Percentiles rank a stretch among this genome's conserved stretches.
Conservation (phyloP, 2,888 invertebrate species). For the Diarsia dahlii region DNA sequence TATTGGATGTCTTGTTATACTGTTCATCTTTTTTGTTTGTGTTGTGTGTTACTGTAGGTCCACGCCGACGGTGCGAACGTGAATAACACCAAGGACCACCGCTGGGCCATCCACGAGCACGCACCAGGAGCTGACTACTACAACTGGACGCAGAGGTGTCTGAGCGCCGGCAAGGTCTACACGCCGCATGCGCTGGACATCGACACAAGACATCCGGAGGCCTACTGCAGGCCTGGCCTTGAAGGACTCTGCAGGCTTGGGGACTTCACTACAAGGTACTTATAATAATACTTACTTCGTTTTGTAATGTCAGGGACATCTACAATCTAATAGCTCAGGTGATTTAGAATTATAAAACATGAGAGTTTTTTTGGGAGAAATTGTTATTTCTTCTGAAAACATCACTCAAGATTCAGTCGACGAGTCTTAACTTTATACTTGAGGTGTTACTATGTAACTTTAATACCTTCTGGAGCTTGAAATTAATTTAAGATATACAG, state of each 20-base stretch:
- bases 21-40: background rate
- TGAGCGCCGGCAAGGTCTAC: slow-evolving; percentile 93
- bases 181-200: slow-evolving; percentile 94
- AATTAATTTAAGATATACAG: background rate
- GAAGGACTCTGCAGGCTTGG: slow-evolving; percentile 94
- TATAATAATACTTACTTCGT: no score
- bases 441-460: background rate
- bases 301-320: background rate
- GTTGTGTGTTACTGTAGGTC: slow-evolving; percentile 86
- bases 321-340: background rate
- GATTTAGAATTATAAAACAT: background rate
- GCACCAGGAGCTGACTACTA: slow-evolving; percentile 97
- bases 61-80: slow-evolving; percentile 96
- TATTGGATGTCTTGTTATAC: background rate
- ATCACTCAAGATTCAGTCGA: no score
- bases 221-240: slow-evolving; percentile 90
- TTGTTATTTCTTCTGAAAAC: background rate
- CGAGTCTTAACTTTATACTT: background rate
- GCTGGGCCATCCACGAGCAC: slow-evolving; percentile 96
- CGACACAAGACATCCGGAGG: slow-evolving; percentile 90
- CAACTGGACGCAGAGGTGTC: slow-evolving; percentile 96
- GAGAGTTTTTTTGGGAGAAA: background rate
- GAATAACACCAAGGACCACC: slow-evolving; percentile 93
- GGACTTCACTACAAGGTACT: slow-evolving; percentile 92
- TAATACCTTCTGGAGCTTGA: background rate